phyloP scores from a whole-genome alignment of 2,113 vertebrate genomes.

The Benitochromis conjunctus region DNA sequence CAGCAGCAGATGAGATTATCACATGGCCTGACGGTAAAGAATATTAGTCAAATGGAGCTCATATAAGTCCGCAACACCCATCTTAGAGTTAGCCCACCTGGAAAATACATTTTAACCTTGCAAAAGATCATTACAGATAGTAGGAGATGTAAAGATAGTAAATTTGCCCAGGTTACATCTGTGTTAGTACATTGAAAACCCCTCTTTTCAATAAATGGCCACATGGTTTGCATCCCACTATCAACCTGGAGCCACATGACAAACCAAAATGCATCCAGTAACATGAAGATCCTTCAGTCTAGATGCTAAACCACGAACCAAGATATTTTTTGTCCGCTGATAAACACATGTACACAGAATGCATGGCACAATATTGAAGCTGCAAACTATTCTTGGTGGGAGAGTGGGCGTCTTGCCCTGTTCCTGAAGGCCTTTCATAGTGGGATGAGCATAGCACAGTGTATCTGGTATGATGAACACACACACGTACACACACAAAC shows the following conservation, averaged over 20 bases:
- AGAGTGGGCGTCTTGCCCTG: conserved; percentile 37
- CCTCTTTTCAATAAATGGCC: not conserved
- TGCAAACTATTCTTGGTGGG: conserved; percentile 36
- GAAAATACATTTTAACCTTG: not conserved
- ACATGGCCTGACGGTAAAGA: not conserved
- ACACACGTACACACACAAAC: not conserved
- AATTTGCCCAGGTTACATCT: not conserved
- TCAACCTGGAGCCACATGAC: not conserved
- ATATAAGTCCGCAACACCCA: not conserved
- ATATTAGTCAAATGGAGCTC: not conserved
- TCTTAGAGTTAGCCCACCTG: not conserved
- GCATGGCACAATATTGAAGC: not conserved
- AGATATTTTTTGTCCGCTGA: not conserved
- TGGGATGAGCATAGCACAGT: not conserved
- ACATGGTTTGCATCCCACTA: not conserved
- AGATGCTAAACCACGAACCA: not conserved
- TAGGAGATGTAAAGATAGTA: not conserved
- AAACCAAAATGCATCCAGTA: not conserved
- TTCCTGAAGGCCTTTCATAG: conserved; percentile 35
- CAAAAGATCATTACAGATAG: not conserved
- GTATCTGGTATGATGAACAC: conserved; percentile 8
- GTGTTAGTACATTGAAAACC: not conserved
- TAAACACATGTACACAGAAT: not conserved
- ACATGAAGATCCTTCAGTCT: not conserved
- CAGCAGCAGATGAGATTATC: not conserved